Evolutionary conservation across 2,797 vertebrate genomes (phyloP), one percentile per base, ranked within the genome.

Genomic region (Enteromius treurensis): DNA sequence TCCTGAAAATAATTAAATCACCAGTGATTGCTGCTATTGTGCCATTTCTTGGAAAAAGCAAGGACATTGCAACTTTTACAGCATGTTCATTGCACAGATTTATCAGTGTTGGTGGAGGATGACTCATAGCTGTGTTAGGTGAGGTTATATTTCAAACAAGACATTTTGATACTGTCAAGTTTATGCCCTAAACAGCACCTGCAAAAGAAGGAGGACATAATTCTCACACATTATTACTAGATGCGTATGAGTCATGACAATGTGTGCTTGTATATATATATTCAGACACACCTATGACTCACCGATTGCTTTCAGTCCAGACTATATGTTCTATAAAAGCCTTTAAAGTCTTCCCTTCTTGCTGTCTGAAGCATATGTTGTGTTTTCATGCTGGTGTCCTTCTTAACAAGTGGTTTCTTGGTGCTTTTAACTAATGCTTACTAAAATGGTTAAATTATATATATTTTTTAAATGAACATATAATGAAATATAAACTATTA

Each of bases 281-380:
- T 83, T 83, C 37, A 83, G 73, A n/a, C 75, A 82, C 21, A 49
- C 64, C 40, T 69, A 26, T 78, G 74, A 83, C 74, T 77, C 65
- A 70, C 47, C 29, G 4, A 26, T 62, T 53, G 37, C 58, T 68
- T 77, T 68, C 11, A 60, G 65, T 32, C 51, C n/a, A 67, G 62
- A 82, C 80, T 77, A 7, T 40, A 76, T 49, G 64, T 83, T 60
- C 51, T 47, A 45, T 17, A 60, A 62, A 82, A 53, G 60, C 15
- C 11, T 19, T 74, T 40, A 42, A 58, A 70, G 34, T 42, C 19
- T n/a, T 45, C 51, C 26, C 23, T 53, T 34, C 49, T 76, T 58
- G 21, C 51, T 58, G 73, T 58, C 51, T 40, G 51, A 7, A 76
- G 32, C 51, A 58, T n/a, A 74, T 53, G 51, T 9, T 58, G 21